Evolutionary conservation across 1,140 invertebrate species (phyloP), one percentile per base, ranked within the genome.

Genomic region (Druon quercuslanigerum): DNA sequence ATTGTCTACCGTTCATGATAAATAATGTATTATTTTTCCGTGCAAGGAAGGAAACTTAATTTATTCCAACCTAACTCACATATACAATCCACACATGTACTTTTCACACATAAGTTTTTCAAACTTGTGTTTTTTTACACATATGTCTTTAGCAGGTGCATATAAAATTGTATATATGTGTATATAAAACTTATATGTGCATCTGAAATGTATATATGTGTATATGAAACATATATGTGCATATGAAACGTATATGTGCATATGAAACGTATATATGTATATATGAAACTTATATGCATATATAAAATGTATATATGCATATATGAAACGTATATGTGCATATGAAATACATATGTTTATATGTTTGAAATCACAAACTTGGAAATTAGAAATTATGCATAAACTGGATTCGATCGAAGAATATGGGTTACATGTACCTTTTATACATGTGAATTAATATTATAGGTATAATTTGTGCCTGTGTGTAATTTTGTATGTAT

Each of bases 11-110:
- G 77, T 80, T 80, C 71, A 80, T 81, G 78, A 87, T 88, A 85
- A 87, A 88, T 88, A 88, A 87, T 87, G 83, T 81, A 87, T 85
- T 84, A 81, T 81, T 83, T 87, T 81, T 83, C 82, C 79, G 75
- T 79, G 78, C 82, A 81, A 79, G 78, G 74, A 25, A 66, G 33
- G 14, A 66, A 81, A 73, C 51, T 57, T 81, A 80, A 82, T 84
- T 79, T 81, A 85, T 86, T 84, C 81, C 72, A 76, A 79, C 74
- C 78, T 33, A 5, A 4, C 25, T 78, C 77, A 78, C 82, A 80
- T 76, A 80, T 79, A 71, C 76, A 78, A 78, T 79, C 5, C 73
- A 77, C 52, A 71, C 77, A 77, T 51, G 50, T 50, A 72, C 25
- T 33, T 33, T 33, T 33, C 20, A 72, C 56, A 60, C 19, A 56